A percentile compares a stretch with the other conserved stretches of the same genome.
Evolutionary conservation across 2,113 vertebrate genomes (phyloP).

Genomic region (Gobiocypris rarus): DNA sequence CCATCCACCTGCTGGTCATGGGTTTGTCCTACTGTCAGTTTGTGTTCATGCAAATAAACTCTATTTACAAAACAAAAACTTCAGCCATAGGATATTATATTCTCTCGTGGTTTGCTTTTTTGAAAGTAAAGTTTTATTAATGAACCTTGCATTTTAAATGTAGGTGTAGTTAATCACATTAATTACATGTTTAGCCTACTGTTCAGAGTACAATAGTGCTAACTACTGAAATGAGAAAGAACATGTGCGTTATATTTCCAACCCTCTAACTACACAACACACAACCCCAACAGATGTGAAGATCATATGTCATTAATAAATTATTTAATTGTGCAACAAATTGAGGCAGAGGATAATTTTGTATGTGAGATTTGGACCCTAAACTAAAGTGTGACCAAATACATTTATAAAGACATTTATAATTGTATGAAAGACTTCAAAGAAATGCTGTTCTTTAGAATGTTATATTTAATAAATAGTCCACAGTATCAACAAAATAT

Average conservation of each 20-base stretch:
- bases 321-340: not conserved
- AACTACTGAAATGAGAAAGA: conserved; percentile 3
- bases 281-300: not conserved
- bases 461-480: too few species aligned
- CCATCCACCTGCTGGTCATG: conserved; percentile 1
- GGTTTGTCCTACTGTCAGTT: not conserved
- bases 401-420: too few species aligned
- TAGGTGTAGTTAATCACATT: not conserved
- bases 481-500: too few species aligned
- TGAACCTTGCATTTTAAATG: conserved; percentile 5
- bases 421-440: too few species aligned
- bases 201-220: not conserved
- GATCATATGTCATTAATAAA: not conserved
- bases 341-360: not conserved
- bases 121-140: not conserved
- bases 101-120: conserved; percentile 1
- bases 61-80: not conserved
- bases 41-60: conserved; percentile 5
- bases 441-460: too few species aligned
- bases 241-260: not conserved
- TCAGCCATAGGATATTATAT: not conserved
- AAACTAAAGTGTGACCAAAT: too few species aligned
- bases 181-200: conserved; percentile 16
- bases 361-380: too few species aligned
- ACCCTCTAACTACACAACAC: not conserved